Conservation (phyloP, 2,797 vertebrate species). For the Staurois parvus region DNA sequence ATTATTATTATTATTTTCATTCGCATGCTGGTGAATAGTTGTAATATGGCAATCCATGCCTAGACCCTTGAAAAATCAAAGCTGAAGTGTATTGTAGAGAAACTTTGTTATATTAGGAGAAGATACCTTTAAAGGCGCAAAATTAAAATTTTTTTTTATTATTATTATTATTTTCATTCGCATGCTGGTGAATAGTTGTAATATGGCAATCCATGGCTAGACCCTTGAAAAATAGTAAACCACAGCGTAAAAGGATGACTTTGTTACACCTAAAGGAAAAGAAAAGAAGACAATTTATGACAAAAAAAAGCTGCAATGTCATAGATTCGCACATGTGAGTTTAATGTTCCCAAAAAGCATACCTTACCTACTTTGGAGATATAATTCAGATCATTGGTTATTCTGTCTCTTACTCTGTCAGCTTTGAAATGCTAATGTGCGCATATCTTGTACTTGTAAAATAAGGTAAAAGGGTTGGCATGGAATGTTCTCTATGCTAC, state of each 20-base stretch:
- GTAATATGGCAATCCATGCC: too few relatives aligned
- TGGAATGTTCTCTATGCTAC: constrained; percentile 42
- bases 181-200: not conserved
- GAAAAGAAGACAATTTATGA: not conserved
- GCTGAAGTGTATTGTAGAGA: too few relatives aligned
- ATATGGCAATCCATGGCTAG: not conserved
- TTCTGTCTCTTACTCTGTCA: not conserved
- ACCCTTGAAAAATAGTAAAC: not conserved
- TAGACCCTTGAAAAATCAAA: too few relatives aligned
- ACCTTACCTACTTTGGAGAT: constrained; percentile 56
- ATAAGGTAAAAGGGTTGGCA: constrained; percentile 27
- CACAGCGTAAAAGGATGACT: not conserved
- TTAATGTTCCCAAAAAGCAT: constrained; percentile 42
- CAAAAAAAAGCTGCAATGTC: not conserved
- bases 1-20: too few relatives aligned
- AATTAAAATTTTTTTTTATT: too few relatives aligned
- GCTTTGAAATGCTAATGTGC: constrained; percentile 27
- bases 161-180: not conserved
- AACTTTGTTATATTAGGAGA: too few relatives aligned
- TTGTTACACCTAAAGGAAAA: not conserved
- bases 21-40: too few relatives aligned
- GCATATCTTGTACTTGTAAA: not conserved
- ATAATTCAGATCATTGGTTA: constrained; percentile 28
- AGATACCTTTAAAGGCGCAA: too few relatives aligned
- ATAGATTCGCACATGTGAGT: not conserved